Evolutionary conservation across 2,888 invertebrate species (phyloP).

Genomic region (Idaea straminata): DNA sequence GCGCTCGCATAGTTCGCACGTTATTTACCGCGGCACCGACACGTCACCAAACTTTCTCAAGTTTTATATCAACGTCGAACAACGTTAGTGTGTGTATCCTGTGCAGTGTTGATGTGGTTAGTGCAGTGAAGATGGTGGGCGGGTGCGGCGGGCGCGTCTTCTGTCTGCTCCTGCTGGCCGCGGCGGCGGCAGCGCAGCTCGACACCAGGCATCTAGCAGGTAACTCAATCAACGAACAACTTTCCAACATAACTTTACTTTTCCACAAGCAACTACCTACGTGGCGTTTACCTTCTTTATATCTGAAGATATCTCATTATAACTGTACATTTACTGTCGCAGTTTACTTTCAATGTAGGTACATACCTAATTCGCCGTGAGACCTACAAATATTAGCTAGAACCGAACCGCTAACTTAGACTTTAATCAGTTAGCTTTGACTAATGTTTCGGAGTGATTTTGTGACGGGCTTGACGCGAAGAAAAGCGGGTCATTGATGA

Average conservation of each 20-base stretch:
- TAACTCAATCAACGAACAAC: constrained; percentile 21
- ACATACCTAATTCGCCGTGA: constrained; percentile 17
- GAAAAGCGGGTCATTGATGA: neutral
- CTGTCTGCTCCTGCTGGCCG: constrained; percentile 63
- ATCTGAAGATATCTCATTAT: constrained; percentile 12
- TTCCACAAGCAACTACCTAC: neutral
- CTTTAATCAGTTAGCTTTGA: neutral
- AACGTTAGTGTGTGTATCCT: constrained; percentile 46
- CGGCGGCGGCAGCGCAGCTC: constrained; percentile 57
- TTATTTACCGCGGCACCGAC: constrained; percentile 39
- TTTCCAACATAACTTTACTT: constrained; percentile 9
- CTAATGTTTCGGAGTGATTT: neutral
- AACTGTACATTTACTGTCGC: constrained; percentile 21
- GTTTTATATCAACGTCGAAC: constrained; percentile 51
- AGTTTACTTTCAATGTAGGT: constrained; percentile 15
- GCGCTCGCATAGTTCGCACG: constrained; percentile 39
- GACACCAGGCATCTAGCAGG: constrained; percentile 75
- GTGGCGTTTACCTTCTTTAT: neutral
- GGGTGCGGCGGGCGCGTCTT: constrained; percentile 73
- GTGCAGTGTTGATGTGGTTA: constrained; percentile 71
- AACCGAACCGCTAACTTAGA: neutral
- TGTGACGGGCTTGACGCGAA: neutral
- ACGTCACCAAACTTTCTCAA: constrained; percentile 71
- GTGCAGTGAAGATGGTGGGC: constrained; percentile 68
- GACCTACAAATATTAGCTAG: constrained; percentile 12